Evolutionary conservation across 2,797 vertebrate genomes (phyloP), one percentile per base, ranked within the genome.

Genomic region (Eulemur albifrons): DNA sequence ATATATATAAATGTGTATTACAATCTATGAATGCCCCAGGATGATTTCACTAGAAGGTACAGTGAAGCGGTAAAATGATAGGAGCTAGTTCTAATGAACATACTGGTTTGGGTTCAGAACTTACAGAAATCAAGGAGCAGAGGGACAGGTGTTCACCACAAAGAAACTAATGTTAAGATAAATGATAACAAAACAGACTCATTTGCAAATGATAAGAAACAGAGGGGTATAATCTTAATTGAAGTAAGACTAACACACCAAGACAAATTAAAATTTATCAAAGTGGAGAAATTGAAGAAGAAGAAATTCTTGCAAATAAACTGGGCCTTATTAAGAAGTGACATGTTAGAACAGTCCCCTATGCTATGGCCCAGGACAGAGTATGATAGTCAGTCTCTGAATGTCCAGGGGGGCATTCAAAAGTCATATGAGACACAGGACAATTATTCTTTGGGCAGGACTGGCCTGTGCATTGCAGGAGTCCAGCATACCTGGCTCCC

Each of bases 221-320:
- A 84, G 52, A 86, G 38, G 54, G 61, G 8, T 85, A 43, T 35
- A 40, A 59, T 85, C 69, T 88, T 75, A 82, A 80, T 6, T 80
- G 70, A 94, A 88, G 38, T 89, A 70, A 82, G 72, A 92, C 61
- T 81, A 84, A 40, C 27, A 50, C 52, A 48, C 59, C 79, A 87
- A 89, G 88, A 72, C 85, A 81, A 81, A 83, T 57, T 20, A 93
- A 94, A 94, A 40, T 90, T 40, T 14, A 93, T 94, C 63, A 72
- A 72, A 83, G 59, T 65, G 63, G 75, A 94, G 72, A 94, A 90
- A 94, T 9, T 50, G 30, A 67, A 80, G 77, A 85, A 88, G 83
- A 82, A 85, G 8, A 70, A n/a, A 72, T 32, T 86, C 45, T 95
- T 72, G 67, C 67, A 93, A 90, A 70, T 81, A 85, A 92, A 21